These are phyloP conservation scores for Argyresthia albistria DNA, from an alignment of 2,888 invertebrate species.

Conservation along the genomic window DNA sequence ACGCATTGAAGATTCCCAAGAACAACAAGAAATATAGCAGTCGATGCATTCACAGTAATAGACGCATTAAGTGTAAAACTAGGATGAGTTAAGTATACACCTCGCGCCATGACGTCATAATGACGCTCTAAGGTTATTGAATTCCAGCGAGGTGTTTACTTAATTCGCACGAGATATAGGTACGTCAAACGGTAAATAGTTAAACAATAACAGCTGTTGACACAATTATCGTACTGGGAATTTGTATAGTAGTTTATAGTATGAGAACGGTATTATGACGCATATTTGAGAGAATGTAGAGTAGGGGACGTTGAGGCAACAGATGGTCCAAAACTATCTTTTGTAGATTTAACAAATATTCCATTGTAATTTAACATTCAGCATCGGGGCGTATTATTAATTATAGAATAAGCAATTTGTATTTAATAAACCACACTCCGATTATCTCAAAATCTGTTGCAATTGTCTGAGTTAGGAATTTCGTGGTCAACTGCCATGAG, in stretches of 20 bases:
- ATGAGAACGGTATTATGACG: slow-evolving; percentile 8
- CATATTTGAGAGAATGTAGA: background rate
- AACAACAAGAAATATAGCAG: background rate
- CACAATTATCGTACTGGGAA: slow-evolving; percentile 1
- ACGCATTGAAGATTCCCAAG: background rate
- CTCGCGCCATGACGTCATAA: background rate
- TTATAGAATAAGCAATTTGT: no score
- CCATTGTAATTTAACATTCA: no score
- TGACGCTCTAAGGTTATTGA: background rate
- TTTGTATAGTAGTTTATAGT: background rate
- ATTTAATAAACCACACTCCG: no score
- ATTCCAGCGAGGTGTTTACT: no score
- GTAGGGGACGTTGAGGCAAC: no score
- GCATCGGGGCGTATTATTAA: no score
- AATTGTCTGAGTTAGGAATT: no score
- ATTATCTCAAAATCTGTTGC: no score
- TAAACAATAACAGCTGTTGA: slow-evolving; percentile 4
- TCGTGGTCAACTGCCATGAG: no score
- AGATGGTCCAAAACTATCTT: no score
- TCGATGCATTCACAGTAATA: background rate
- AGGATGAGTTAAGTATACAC: background rate
- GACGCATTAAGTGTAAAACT: background rate
- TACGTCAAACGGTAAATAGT: background rate
- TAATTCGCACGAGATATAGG: no score
- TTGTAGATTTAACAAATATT: no score